phyloP scores from a whole-genome alignment of 2,113 vertebrate species.

The Charadrius vociferus region DNA sequence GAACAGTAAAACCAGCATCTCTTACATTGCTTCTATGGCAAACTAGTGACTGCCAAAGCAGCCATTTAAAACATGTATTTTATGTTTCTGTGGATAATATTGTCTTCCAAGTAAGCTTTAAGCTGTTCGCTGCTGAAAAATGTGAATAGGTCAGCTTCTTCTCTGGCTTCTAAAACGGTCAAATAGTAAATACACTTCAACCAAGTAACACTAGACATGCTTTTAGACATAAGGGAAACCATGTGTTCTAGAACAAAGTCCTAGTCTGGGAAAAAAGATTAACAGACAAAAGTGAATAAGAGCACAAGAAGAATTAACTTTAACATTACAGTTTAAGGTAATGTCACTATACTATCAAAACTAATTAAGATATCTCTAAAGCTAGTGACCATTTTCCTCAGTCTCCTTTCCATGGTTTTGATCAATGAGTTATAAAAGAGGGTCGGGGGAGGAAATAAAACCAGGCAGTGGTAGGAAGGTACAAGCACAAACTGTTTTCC shows the following conservation, averaged over 20 bases:
- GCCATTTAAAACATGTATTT: background rate
- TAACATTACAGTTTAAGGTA: background rate
- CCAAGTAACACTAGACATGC: background rate
- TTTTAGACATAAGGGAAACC: background rate
- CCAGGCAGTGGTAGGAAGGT: background rate
- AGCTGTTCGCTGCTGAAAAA: background rate
- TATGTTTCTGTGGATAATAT: background rate
- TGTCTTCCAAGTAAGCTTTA: background rate
- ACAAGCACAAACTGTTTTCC: background rate
- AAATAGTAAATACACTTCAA: background rate
- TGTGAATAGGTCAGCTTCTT: background rate
- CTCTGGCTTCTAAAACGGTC: background rate
- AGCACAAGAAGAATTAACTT: background rate
- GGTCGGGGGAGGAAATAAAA: background rate
- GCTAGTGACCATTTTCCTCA: background rate
- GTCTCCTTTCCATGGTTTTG: background rate
- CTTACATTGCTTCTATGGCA: background rate
- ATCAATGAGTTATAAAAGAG: background rate
- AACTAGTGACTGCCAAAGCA: background rate
- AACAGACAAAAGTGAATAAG: background rate
- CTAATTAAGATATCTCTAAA: background rate
- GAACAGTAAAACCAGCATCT: background rate
- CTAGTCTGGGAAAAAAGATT: background rate
- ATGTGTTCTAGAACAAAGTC: background rate
- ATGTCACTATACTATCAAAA: background rate